Evolutionary conservation across 2,888 invertebrate genomes (phyloP), one percentile per base, ranked within the genome.

Genomic region (Hydropsyche betteni): DNA sequence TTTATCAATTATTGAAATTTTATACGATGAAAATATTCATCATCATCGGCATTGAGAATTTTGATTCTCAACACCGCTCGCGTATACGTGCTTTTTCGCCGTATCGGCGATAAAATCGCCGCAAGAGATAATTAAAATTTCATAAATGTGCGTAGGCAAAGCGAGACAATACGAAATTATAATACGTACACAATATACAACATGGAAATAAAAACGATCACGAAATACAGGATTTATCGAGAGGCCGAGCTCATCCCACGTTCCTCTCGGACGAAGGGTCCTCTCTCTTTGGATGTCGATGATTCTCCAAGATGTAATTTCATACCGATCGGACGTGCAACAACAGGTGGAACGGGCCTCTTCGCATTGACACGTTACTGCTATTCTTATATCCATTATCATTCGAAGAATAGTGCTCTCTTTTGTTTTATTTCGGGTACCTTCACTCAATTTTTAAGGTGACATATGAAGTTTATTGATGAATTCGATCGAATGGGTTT

Each of bases 111-210:
- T 55, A 53, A 72, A 72, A 61, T 38, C 36, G 24, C 36, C 72
- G 3, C 52, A 52, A 52, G 52, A 75, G 68, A 75, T 75, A 75
- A 73, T 75, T 73, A 75, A 75, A 75, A 75, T 68, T 72, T 75
- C 55, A 44, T 69, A 16, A 16, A 55, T 69, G 36, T 50, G 75
- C 75, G 72, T 75, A 73, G 75, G 75, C 61, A 73, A 53, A 55
- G 12, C 44, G 44, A 44, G 44, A 44, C 44, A 44, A 44, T 44
- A 44, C 53, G 44, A 44, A 44, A 44, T 44, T 8, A 44, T 44
- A 44, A 44, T 44, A 44, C 10, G 44, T 10, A 10, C 44, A 44
- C 44, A 44, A 8, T 44, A 44, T 10, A 44, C 10, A 6, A 10
- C 44, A 2, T 10, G 44, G 44, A 10, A 34, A 72, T 24, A 72